Evolutionary conservation across 92 coral and sea anemone genomes (phyloP).

Genomic region (Plumapathes pennacea): DNA sequence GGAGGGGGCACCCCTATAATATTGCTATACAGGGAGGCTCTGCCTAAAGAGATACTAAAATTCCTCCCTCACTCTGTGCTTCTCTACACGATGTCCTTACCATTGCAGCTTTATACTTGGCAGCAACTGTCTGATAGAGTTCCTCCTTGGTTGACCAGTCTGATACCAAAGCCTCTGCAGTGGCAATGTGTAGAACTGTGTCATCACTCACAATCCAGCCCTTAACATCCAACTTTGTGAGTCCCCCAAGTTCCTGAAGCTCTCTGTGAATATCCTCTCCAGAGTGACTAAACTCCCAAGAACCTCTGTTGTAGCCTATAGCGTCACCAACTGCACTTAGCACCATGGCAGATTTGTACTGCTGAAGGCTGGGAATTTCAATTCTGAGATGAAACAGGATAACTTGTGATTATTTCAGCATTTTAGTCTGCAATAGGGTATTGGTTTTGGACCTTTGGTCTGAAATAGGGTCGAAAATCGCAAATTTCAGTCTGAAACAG

Average conservation of each 20-base stretch:
- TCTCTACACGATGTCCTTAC: too few relatives aligned
- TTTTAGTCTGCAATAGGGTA: too few relatives aligned
- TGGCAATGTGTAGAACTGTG: conserved; percentile 86
- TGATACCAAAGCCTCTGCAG: conserved; percentile 84
- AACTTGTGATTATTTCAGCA: too few relatives aligned
- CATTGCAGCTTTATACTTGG: conserved; percentile 65
- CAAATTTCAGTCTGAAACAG: too few relatives aligned
- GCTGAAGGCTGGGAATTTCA: conserved; percentile 42
- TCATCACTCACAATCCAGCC: conserved; percentile 92
- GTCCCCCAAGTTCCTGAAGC: conserved; percentile 69
- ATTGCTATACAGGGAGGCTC: too few relatives aligned
- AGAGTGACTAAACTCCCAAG: conserved; percentile 84
- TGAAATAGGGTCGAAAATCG: too few relatives aligned
- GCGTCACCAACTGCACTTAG: conserved; percentile 98
- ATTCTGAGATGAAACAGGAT: too few relatives aligned
- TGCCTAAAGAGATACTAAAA: too few relatives aligned
- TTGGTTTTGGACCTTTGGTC: too few relatives aligned
- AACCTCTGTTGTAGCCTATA: conserved; percentile 80
- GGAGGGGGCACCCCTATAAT: too few relatives aligned
- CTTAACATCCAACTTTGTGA: conserved; percentile 59
- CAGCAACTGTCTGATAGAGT: conserved; percentile 63
- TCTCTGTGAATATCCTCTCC: conserved; percentile 70
- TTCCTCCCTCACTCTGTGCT: too few relatives aligned
- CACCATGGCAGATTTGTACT: conserved; percentile 72
- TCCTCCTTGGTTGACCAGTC: conserved; percentile 76